Evolutionary conservation across 35 echinoderm and acorn worm genomes (phyloP).

Genomic region (Stichopus chloronotus): DNA sequence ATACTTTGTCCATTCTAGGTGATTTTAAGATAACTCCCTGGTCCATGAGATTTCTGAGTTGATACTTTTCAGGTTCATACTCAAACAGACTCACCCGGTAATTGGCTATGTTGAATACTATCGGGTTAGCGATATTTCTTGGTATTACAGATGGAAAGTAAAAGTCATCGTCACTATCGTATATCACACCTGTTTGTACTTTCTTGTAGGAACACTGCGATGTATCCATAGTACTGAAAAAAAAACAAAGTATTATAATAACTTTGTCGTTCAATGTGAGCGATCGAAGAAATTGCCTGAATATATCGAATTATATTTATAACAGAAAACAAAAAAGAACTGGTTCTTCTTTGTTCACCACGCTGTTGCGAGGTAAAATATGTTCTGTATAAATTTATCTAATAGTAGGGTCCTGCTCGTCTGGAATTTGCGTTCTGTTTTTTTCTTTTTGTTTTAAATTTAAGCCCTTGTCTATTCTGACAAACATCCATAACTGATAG

Average conservation of each 20-base stretch:
- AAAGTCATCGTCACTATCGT: slow-evolving; percentile 65
- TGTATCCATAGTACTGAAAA: slow-evolving; percentile 68
- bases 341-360: no score
- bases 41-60: no score
- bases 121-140: slow-evolving; percentile 69
- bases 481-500: no score
- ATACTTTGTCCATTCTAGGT: no score
- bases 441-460: no score
- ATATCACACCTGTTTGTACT: slow-evolving; percentile 32
- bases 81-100: slow-evolving; percentile 47
- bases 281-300: neutral
- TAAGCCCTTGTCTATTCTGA: no score
- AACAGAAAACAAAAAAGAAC: neutral
- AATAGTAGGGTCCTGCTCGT: no score
- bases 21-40: no score
- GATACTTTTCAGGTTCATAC: no score
- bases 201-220: slow-evolving; percentile 61
- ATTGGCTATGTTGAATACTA: slow-evolving; percentile 31
- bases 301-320: neutral
- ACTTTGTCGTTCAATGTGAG: neutral
- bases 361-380: no score
- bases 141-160: slow-evolving; percentile 70
- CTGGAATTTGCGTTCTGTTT: no score
- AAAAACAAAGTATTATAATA: neutral
- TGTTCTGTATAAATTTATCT: no score